Evolutionary conservation across 1,140 invertebrate genomes (phyloP).

Genomic region (Leptinotarsa lineolata): DNA sequence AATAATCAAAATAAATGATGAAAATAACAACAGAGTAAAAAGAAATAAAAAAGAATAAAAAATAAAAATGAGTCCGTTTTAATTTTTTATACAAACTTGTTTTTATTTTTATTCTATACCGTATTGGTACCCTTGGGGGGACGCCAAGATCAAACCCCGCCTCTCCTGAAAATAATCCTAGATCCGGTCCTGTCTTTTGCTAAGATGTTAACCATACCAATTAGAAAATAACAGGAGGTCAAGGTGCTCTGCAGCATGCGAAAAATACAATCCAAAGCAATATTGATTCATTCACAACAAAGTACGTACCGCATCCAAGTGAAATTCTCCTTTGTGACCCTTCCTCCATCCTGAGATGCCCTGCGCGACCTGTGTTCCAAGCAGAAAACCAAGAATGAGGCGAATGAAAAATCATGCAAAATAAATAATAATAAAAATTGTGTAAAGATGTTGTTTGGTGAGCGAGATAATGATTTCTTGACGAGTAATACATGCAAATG

Average conservation of each 20-base stretch:
- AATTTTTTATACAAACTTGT: too few relatives aligned
- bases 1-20: too few relatives aligned
- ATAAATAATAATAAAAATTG: constrained; percentile 28
- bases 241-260: neutral
- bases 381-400: constrained; percentile 53
- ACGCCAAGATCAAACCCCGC: too few relatives aligned
- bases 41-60: too few relatives aligned
- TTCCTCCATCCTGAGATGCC: constrained; percentile 74
- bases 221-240: too few relatives aligned
- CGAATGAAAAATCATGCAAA: constrained; percentile 36
- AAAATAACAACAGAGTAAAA: too few relatives aligned
- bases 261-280: neutral
- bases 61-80: too few relatives aligned
- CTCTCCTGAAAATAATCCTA: too few relatives aligned
- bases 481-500: neutral
- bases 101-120: too few relatives aligned
- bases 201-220: too few relatives aligned
- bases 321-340: constrained; percentile 67
- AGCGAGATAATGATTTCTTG: constrained; percentile 5
- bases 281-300: neutral
- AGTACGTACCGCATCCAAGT: constrained; percentile 54
- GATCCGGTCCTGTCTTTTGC: too few relatives aligned
- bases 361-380: constrained; percentile 69
- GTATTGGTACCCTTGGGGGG: too few relatives aligned
- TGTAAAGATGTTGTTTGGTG: neutral